Base-by-base conservation (phyloP, 2,797 vertebrate genomes). In the Taeniopygia guttata region DNA sequence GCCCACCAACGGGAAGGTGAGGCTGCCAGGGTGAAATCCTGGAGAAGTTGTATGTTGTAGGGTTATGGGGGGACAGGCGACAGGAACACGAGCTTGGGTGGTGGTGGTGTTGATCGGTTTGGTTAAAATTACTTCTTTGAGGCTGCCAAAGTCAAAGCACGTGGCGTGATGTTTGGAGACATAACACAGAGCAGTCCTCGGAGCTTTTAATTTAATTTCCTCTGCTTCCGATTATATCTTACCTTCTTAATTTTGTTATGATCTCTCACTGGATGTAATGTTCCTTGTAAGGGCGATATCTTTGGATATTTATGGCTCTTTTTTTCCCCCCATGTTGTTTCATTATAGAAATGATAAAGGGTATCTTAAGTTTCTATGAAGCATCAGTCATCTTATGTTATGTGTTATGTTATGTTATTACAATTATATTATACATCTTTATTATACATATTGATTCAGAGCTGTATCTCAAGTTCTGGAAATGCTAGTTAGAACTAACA, bases 1-100 rank as follows among this genome's bases (percentile, higher is more conserved):
- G 3, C 99, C 99, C 38, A 99, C 99, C 7, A 99, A 98, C 94
- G 99, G 99, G 78, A 99, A 99, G 99, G 99, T 99, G 95, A 95
- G 97, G 20, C 26, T 2, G 30, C 14, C 13, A 6, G 69, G 25
- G 11, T 16, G 42, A 20, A 49, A 15, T 67, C 30, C 32, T n/a
- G 70, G 5, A 29, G 22, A 43, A 48, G 30, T 16, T 20, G 0
- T 5, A 0, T 20, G 6, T 27, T n/a, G 32, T 10, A 4, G 18
- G 25, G 4, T 14, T 22, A 5, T 18, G 6, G 10, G 23, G 12
- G 5, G 3, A 13, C 22, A 5, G 27, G 30, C 1, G 25, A 27
- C 46, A 38, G 7, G 43, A 22, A 2, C 13, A 5, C 2, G 38
- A 10, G 5, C 7, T 13, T 22, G 22, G 2, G 15, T 10, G 19